These are phyloP conservation scores for Illadopsis cleaveri DNA, from an alignment of 2,113 vertebrate species.

Conservation along the genomic window DNA sequence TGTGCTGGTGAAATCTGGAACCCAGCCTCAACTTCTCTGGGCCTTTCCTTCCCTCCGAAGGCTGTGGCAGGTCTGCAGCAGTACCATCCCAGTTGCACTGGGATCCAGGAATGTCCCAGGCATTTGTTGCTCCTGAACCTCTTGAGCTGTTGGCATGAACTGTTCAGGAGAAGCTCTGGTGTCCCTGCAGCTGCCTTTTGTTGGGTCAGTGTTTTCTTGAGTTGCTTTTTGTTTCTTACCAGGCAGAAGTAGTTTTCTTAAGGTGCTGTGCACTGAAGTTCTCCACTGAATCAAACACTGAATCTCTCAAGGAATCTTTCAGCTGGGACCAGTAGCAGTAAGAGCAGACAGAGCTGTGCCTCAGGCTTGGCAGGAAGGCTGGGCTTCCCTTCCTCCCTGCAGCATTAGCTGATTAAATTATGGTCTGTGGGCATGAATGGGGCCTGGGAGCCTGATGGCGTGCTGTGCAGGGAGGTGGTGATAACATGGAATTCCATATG, in stretches of 20 bases:
- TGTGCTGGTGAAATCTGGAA: neutral
- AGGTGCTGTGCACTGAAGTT: neutral
- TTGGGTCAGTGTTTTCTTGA: neutral
- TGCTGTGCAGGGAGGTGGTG: neutral
- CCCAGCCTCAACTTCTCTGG: neutral
- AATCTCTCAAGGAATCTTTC: neutral
- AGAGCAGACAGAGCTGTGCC: neutral
- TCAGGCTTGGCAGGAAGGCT: neutral
- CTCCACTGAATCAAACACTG: neutral
- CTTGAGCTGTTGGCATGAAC: neutral
- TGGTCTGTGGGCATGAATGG: neutral
- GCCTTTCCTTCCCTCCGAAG: neutral
- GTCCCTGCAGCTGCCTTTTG: neutral
- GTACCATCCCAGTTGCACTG: neutral
- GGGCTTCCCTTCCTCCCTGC: neutral
- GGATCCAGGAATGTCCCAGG: neutral
- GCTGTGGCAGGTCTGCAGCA: neutral
- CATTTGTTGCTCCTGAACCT: neutral
- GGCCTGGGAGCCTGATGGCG: neutral
- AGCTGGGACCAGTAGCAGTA: neutral
- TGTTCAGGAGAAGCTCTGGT: neutral
- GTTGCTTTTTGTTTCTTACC: neutral
- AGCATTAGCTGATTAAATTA: constrained; percentile 6
- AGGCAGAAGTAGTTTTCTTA: neutral
- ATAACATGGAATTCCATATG: neutral